Evolutionary conservation across 2,113 vertebrate genomes (phyloP), one percentile per base, ranked within the genome.

Genomic region (Rhabdornis inornatus): DNA sequence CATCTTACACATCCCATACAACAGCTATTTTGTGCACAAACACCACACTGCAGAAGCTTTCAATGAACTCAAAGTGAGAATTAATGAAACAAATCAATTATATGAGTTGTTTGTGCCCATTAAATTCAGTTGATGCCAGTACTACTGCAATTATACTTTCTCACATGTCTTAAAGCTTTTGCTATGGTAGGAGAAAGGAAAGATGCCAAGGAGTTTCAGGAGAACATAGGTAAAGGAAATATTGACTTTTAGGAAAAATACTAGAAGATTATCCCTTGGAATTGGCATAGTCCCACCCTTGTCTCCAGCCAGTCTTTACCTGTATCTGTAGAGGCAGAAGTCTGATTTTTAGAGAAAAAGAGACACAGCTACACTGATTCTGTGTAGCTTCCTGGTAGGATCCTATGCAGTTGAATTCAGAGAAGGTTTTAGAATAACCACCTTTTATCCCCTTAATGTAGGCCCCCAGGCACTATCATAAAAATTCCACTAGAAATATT

Each of bases 401-500:
- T 90, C 21, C 59, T 47, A 18, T 53, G 42, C 84, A 87, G 45
- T 15, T 79, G 69, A 90, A 93, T 57, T 80, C 47, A 28, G 71
- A 59, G 64, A 55, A 50, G 35, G 59, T 56, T 93, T 90, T 50
- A 69, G 61, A 93, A 85, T 53, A 90, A 90, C 31, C 55, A 81
- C 53, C 81, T 90, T 87, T 66, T 53, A 91, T 84, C 74, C 85
- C 85, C 74, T 42, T 42, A 63, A 76, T 52, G 63, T 40, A 37
- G 68, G 90, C 90, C 95, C 23, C 33, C 57, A 57, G 92, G 95
- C 88, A 65, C 27, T 35, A 60, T 75, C 65, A 95, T 72, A 94
- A 90, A 95, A 96, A 95, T 91, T 90, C 96, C 92, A 93, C 53
- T 76, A 47, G 66, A 91, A 96, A 76, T 93, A 91, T 63, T 90